phyloP scores from a whole-genome alignment of 2,797 vertebrate genomes.

The Hipposideros larvatus region DNA sequence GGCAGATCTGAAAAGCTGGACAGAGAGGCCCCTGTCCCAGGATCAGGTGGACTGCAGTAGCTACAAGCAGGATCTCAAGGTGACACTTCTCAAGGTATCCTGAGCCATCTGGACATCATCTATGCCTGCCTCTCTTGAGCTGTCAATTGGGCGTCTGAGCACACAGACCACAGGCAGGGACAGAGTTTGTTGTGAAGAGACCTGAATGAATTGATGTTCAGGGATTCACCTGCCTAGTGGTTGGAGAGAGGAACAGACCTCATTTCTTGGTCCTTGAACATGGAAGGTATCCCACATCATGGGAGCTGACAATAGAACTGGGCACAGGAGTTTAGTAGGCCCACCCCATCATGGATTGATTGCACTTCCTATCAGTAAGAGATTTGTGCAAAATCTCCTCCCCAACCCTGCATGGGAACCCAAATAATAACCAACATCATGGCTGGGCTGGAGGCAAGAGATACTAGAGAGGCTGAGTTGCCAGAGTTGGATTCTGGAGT shows the following conservation, averaged over 20 bases:
- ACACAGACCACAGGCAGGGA: background rate
- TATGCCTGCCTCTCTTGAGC: background rate
- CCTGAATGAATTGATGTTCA: too few species aligned
- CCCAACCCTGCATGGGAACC: background rate
- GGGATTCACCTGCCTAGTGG: background rate
- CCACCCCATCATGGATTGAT: background rate
- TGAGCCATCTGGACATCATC: too few species aligned
- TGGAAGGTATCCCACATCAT: too few species aligned
- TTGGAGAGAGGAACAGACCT: background rate
- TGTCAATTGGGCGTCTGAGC: background rate
- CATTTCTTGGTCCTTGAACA: background rate
- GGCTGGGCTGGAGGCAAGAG: background rate
- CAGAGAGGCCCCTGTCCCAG: too few species aligned
- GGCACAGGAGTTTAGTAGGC: too few species aligned
- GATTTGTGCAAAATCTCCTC: fast-evolving
- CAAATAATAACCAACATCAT: fast-evolving
- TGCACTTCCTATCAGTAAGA: background rate
- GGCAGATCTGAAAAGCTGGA: too few species aligned
- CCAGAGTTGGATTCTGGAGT: background rate
- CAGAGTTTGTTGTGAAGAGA: too few species aligned
- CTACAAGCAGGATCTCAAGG: too few species aligned
- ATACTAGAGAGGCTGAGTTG: too few species aligned
- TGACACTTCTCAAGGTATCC: too few species aligned
- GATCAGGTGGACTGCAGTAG: too few species aligned
- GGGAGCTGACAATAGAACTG: background rate